Evolutionary conservation across 2,113 vertebrate species (phyloP).

Genomic region (Tyrannus savana): DNA sequence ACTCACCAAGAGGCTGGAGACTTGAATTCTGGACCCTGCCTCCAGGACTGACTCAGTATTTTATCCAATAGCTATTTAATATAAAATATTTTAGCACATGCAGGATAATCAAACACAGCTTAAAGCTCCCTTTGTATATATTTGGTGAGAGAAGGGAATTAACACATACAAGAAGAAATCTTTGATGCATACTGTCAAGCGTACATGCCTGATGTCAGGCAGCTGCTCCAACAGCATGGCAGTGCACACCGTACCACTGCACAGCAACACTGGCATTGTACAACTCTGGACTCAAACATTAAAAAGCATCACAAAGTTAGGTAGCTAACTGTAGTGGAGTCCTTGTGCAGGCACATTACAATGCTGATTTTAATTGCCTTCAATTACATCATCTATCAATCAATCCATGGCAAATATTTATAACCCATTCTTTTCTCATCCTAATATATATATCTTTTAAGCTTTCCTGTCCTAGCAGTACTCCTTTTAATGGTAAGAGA

Average conservation of each 20-base stretch:
- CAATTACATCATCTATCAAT: background rate
- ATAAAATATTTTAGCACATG: background rate
- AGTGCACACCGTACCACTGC: rapidly evolving
- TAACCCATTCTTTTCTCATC: background rate
- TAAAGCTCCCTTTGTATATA: background rate
- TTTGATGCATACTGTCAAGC: background rate
- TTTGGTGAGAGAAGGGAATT: background rate
- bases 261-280: background rate
- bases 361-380: background rate
- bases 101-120: background rate
- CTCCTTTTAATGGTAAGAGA: background rate
- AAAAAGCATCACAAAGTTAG: background rate
- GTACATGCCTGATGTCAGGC: background rate
- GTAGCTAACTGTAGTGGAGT: background rate
- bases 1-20: background rate
- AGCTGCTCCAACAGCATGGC: rapidly evolving
- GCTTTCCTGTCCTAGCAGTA: background rate
- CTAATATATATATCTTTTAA: background rate
- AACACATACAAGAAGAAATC: background rate
- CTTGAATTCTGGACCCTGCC: background rate
- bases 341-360: background rate
- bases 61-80: background rate
- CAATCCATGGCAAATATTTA: background rate
- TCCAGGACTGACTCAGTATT: background rate
- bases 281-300: background rate